These are phyloP conservation scores for Phylloscopus collybita DNA, from an alignment of 2,797 vertebrate genomes.

Conservation along the genomic window DNA sequence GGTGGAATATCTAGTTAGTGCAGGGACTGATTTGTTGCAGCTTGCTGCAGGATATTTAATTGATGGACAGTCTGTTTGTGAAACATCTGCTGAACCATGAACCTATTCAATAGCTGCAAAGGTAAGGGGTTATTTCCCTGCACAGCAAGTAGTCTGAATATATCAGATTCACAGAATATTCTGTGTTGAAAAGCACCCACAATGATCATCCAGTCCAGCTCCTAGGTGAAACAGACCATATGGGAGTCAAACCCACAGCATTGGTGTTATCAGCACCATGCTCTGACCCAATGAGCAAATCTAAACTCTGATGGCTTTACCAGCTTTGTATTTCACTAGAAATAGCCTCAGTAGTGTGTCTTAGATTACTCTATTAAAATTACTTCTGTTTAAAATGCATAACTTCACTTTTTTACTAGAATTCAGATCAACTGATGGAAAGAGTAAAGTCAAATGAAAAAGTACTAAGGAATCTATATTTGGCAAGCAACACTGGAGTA, in stretches of 20 bases:
- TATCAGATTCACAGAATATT: not conserved
- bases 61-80: not conserved
- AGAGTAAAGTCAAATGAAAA: not conserved
- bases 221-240: not conserved
- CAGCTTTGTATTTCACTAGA: not conserved
- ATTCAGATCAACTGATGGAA: not conserved
- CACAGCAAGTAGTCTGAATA: not conserved
- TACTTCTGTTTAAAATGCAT: not conserved
- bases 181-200: not conserved
- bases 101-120: not conserved
- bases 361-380: not conserved
- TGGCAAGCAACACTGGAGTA: not conserved
- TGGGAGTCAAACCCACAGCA: accelerated
- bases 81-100: not conserved
- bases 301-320: not conserved
- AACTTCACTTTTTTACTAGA: not conserved
- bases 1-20: not conserved
- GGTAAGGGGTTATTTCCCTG: not conserved
- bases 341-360: not conserved
- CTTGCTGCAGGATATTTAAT: not conserved
- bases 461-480: not conserved
- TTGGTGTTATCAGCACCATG: not conserved
- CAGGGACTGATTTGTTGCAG: not conserved
- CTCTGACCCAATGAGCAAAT: not conserved
- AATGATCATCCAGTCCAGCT: not conserved